Evolutionary conservation across 2,113 vertebrate species (phyloP).

Genomic region (Bujurquina vittata): DNA sequence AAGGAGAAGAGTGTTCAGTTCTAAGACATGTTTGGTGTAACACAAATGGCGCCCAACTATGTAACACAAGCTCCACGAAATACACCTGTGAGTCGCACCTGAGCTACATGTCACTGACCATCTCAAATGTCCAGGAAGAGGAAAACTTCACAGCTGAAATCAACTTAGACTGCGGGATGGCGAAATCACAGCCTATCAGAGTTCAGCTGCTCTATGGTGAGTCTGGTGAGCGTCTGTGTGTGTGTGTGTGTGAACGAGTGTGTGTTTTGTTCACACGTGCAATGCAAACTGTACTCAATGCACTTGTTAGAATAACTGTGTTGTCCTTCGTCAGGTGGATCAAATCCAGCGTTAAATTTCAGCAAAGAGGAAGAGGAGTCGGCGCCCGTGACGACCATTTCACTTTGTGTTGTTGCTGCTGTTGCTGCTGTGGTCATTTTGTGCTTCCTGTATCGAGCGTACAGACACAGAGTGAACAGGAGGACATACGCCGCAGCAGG

Average conservation of each 20-base stretch:
- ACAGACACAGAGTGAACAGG: neutral
- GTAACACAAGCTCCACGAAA: rapidly evolving
- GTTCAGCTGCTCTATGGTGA: neutral
- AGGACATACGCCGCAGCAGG: neutral
- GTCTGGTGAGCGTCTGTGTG: neutral
- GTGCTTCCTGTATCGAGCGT: neutral
- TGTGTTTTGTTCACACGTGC: neutral
- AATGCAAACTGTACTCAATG: neutral
- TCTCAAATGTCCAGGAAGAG: rapidly evolving
- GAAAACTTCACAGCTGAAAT: neutral
- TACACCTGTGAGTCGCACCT: rapidly evolving
- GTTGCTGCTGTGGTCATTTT: neutral
- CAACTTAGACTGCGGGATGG: rapidly evolving
- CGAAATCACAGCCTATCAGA: rapidly evolving
- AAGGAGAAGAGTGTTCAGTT: rapidly evolving
- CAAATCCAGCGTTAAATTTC: neutral
- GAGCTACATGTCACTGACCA: neutral
- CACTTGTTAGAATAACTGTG: rapidly evolving
- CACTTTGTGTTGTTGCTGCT: neutral
- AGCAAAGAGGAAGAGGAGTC: neutral
- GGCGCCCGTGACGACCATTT: neutral
- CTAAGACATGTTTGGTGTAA: rapidly evolving
- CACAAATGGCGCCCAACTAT: rapidly evolving
- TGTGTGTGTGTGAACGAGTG: neutral
- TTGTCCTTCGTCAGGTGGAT: neutral